Percentiles rank a stretch among this genome's conserved stretches.
These are phyloP conservation scores for Tragelaphus buxtoni DNA, from an alignment of 2,113 vertebrate genomes.

Conservation along the genomic window DNA sequence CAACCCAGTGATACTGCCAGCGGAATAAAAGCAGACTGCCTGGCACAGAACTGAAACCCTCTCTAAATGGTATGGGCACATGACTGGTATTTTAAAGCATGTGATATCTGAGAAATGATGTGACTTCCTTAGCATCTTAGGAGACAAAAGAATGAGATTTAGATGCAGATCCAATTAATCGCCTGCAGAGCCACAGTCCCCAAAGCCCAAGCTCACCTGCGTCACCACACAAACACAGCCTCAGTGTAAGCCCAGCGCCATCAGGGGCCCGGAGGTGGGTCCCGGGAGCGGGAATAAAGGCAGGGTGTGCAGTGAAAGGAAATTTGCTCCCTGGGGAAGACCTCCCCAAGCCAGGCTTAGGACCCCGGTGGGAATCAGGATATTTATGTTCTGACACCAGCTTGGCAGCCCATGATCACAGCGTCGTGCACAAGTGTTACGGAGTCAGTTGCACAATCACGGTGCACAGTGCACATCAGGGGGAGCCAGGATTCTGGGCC, in stretches of 20 bases:
- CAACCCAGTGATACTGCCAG: accelerated
- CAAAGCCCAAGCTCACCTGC: not conserved
- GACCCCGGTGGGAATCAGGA: not conserved
- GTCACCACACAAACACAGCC: not conserved
- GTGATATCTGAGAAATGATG: not conserved
- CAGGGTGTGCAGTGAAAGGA: not conserved
- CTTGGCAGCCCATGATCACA: not conserved
- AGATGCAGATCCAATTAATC: not conserved
- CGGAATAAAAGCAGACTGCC: no score
- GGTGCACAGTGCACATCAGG: accelerated
- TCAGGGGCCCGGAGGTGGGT: not conserved
- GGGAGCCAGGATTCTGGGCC: not conserved
- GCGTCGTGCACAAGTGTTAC: accelerated
- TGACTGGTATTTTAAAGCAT: not conserved
- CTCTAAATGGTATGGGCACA: not conserved
- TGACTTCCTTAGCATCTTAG: not conserved
- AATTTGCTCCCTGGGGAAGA: not conserved
- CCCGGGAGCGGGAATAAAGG: not conserved
- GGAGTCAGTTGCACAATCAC: not conserved
- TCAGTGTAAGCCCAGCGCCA: not conserved
- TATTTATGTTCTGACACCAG: not conserved
- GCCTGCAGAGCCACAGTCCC: not conserved
- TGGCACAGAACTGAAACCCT: not conserved
- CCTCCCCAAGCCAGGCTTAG: not conserved
- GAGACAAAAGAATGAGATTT: not conserved